Conservation (phyloP, 2,888 invertebrate genomes). For the Acrobeloides nanus region DNA sequence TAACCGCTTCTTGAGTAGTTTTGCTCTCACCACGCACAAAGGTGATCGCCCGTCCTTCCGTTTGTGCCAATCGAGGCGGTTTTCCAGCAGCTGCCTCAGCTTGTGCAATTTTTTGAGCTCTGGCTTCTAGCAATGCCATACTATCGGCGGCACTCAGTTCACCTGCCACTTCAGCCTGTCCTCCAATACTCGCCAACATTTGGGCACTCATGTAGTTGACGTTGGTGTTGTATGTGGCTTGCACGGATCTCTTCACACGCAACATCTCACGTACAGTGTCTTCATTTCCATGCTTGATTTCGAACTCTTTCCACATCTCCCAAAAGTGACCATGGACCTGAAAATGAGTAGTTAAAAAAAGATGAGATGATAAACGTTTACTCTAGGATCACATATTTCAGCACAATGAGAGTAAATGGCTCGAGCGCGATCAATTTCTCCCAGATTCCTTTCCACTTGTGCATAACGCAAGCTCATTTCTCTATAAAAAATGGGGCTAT, state of each 20-base stretch:
- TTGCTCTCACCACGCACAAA: slow-evolving; percentile 65
- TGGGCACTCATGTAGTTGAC: slow-evolving; percentile 98
- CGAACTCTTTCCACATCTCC: slow-evolving; percentile 99
- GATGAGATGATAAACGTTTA: slow-evolving; percentile 54
- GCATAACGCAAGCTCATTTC: slow-evolving; percentile 82
- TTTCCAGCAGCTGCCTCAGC: slow-evolving; percentile 28
- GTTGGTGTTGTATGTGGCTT: slow-evolving; percentile 76
- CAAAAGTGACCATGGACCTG: slow-evolving; percentile 79
- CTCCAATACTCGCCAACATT: slow-evolving; percentile 67
- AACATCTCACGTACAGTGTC: slow-evolving; percentile 99
- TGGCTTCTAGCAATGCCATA: slow-evolving; percentile 79
- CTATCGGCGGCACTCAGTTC: slow-evolving; percentile 74
- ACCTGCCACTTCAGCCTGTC: slow-evolving; percentile 57
- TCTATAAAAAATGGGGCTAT: background rate
- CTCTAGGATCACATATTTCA: slow-evolving; percentile 96
- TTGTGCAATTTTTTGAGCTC: slow-evolving; percentile 59
- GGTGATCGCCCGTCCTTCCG: slow-evolving; percentile 28
- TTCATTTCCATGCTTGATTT: slow-evolving; percentile 95
- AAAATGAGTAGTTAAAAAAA: slow-evolving; percentile 16
- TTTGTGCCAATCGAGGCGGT: slow-evolving; percentile 7
- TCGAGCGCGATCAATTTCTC: slow-evolving; percentile 92
- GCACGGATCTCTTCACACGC: slow-evolving; percentile 39
- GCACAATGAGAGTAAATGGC: slow-evolving; percentile 96
- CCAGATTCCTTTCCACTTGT: slow-evolving; percentile 93
- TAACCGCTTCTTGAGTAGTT: slow-evolving; percentile 39